Percentiles rank a stretch among this genome's conserved stretches.
These are phyloP conservation scores for Athene cunicularia DNA, from an alignment of 2,113 vertebrate species.

Conservation along the genomic window DNA sequence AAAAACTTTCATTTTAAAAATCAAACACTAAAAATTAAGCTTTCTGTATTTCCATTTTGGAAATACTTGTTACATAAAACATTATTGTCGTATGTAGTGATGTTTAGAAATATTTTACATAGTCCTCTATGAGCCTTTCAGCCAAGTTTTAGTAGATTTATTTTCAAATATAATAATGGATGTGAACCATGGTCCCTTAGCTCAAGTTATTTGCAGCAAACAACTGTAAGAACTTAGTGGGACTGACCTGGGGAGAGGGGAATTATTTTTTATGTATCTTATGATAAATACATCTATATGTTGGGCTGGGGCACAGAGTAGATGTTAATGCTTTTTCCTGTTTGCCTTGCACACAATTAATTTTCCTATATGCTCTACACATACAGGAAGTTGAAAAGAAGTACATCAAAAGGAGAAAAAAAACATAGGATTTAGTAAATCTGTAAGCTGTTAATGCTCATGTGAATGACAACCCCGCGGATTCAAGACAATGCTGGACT, in stretches of 20 bases:
- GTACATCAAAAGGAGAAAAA: neutral
- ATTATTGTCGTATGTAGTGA: neutral
- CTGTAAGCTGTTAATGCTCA: neutral
- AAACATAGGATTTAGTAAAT: neutral
- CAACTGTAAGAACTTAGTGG: neutral
- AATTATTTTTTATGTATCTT: neutral
- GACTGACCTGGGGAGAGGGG: neutral
- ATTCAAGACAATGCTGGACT: neutral
- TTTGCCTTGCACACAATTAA: neutral
- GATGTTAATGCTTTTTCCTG: neutral
- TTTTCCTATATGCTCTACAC: neutral
- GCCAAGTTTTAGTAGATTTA: neutral
- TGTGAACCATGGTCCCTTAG: neutral
- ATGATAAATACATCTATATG: neutral
- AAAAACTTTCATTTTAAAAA: neutral
- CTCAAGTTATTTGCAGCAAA: neutral
- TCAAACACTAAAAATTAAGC: neutral
- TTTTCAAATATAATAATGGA: neutral
- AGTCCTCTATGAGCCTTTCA: neutral
- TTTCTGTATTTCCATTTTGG: neutral
- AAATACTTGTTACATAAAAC: neutral
- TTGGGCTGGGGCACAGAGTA: neutral
- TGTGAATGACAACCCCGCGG: neutral
- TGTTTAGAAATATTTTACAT: neutral
- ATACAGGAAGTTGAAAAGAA: neutral